Conservation (phyloP, 2,888 invertebrate species). For the Trichogramma evanescens region DNA sequence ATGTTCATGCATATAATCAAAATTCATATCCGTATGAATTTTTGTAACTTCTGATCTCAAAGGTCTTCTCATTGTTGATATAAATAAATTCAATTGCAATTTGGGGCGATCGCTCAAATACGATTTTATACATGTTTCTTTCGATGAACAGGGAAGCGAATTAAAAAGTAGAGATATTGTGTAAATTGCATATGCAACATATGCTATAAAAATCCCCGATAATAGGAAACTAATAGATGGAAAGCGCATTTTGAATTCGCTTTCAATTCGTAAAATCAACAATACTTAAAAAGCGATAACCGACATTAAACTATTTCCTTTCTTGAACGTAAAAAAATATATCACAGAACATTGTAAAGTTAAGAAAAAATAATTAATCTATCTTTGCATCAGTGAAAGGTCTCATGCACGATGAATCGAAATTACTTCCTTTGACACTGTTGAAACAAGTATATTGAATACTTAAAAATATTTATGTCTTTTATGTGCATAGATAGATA, state of each 20-base stretch:
- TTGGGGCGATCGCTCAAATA: conserved; percentile 62
- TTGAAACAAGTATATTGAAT: too few relatives aligned
- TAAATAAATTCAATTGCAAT: conserved; percentile 64
- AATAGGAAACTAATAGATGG: conserved; percentile 59
- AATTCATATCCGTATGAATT: conserved; percentile 57
- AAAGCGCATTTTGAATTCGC: conserved; percentile 31
- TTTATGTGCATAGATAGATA: too few relatives aligned
- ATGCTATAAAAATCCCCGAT: conserved; percentile 59
- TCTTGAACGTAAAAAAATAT: not conserved
- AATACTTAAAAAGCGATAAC: not conserved
- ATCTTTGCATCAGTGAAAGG: too few relatives aligned
- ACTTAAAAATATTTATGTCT: too few relatives aligned
- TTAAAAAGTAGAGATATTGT: conserved; percentile 67
- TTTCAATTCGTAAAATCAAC: not conserved
- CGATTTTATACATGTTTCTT: conserved; percentile 62
- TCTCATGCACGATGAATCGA: too few relatives aligned
- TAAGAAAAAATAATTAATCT: too few relatives aligned
- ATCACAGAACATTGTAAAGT: not conserved
- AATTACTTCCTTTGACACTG: too few relatives aligned
- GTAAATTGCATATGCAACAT: conserved; percentile 70
- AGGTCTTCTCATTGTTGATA: conserved; percentile 58
- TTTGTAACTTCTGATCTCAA: conserved; percentile 54
- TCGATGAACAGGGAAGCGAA: conserved; percentile 60
- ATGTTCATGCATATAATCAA: conserved; percentile 58
- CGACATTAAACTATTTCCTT: not conserved